Conservation (phyloP, 2,888 invertebrate genomes). For the Venustoraphidia nigricollis region DNA sequence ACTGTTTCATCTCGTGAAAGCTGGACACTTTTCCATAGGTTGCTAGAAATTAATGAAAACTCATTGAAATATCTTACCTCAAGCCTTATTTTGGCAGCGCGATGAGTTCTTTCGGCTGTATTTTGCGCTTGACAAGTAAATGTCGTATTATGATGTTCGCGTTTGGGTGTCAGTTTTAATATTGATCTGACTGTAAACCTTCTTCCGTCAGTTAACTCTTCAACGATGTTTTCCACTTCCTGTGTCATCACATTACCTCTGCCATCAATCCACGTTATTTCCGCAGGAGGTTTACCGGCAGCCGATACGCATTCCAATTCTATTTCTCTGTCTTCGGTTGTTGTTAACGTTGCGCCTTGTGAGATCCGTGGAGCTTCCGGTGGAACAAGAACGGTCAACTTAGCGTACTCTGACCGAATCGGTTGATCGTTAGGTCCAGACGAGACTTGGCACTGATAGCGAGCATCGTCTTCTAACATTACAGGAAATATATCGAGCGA, state of each 20-base stretch:
- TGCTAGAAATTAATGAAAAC: not conserved
- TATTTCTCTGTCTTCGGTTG: constrained; percentile 79
- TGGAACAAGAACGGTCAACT: constrained; percentile 73
- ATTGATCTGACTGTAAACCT: constrained; percentile 73
- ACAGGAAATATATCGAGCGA: constrained; percentile 83
- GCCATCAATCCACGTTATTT: constrained; percentile 90
- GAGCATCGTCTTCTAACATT: constrained; percentile 82
- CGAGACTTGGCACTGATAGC: constrained; percentile 89
- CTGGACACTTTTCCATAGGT: too few relatives aligned
- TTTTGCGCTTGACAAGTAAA: constrained; percentile 89
- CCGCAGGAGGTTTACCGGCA: constrained; percentile 88
- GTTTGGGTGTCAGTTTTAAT: constrained; percentile 68
- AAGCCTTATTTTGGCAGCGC: constrained; percentile 62
- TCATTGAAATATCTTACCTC: constrained; percentile 41
- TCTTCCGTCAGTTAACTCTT: constrained; percentile 65
- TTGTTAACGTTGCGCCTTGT: constrained; percentile 70
- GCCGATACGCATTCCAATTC: constrained; percentile 82
- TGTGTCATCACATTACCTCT: constrained; percentile 68
- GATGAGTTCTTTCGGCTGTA: constrained; percentile 74
- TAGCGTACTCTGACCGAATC: constrained; percentile 74
- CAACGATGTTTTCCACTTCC: constrained; percentile 62
- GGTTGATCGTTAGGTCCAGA: constrained; percentile 62
- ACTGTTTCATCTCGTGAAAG: too few relatives aligned
- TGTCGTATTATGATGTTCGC: constrained; percentile 79
- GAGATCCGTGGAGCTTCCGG: constrained; percentile 81